These are phyloP conservation scores for Drosophila orosa DNA, from an alignment of 1,140 invertebrate species.

Conservation along the genomic window DNA sequence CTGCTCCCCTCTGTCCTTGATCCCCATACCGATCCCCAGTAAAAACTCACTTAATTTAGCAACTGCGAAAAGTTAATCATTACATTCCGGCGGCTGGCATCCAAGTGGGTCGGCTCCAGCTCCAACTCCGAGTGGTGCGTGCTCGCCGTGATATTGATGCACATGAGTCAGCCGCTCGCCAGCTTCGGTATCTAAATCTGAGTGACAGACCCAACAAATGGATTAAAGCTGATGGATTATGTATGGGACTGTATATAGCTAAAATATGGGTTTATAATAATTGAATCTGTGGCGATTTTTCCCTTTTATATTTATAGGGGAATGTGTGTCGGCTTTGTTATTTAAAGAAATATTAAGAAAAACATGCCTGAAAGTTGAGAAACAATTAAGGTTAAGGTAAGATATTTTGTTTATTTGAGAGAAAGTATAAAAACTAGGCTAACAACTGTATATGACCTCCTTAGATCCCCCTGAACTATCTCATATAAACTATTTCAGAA, in stretches of 20 bases:
- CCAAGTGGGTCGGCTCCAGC: constrained; percentile 25
- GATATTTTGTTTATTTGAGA: not conserved
- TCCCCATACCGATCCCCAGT: constrained; percentile 30
- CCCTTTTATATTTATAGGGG: not conserved
- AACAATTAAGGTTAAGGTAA: not conserved
- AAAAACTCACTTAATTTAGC: constrained; percentile 82
- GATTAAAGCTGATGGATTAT: constrained; percentile 28
- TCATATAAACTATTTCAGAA: not conserved
- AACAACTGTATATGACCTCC: not conserved
- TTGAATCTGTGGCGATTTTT: not conserved
- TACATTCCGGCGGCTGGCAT: constrained; percentile 64
- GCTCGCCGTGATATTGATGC: constrained; percentile 31
- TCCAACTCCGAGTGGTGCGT: constrained; percentile 36
- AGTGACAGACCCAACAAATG: constrained; percentile 35
- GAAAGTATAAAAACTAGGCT: not conserved
- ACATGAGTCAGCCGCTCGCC: constrained; percentile 35
- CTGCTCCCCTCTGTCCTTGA: not conserved
- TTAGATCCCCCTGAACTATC: no score
- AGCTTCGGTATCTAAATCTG: constrained; percentile 42
- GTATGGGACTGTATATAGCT: not conserved
- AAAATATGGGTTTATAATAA: constrained; percentile 6
- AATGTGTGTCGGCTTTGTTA: not conserved
- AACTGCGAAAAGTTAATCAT: constrained; percentile 76
- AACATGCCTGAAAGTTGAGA: not conserved
- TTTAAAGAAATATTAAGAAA: not conserved